phyloP scores from a whole-genome alignment of 2,797 vertebrate genomes.

The Adrianichthys oophorus region DNA sequence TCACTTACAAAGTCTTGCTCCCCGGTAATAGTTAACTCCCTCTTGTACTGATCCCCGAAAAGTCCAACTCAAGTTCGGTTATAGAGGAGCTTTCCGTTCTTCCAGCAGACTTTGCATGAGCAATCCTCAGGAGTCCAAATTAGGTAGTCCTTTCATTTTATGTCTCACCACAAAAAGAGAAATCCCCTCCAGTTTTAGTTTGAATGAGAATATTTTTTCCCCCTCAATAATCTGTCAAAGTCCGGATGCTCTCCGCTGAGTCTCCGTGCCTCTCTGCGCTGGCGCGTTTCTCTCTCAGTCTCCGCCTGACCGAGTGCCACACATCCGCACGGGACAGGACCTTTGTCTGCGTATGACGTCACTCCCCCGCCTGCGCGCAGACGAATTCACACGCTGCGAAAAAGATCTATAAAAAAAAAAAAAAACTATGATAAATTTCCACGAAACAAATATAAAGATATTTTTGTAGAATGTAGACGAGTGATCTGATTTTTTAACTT shows the following conservation, averaged over 20 bases:
- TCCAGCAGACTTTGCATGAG: slow-evolving; percentile 34
- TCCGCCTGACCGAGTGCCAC: slow-evolving; percentile 25
- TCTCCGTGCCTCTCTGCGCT: slow-evolving; percentile 61
- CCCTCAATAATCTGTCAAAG: slow-evolving; percentile 21
- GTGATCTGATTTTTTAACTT: too few relatives aligned
- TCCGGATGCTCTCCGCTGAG: slow-evolving; percentile 43
- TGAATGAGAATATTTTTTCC: not conserved
- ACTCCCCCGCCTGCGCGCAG: slow-evolving; percentile 25
- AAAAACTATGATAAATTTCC: too few relatives aligned
- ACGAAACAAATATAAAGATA: too few relatives aligned
- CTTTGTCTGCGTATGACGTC: slow-evolving; percentile 68
- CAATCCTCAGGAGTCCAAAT: slow-evolving; percentile 47
- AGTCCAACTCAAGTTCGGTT: slow-evolving; percentile 44
- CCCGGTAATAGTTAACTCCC: slow-evolving; percentile 50
- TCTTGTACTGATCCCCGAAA: slow-evolving; percentile 39
- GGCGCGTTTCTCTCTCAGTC: slow-evolving; percentile 35
- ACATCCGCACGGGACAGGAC: slow-evolving; percentile 50
- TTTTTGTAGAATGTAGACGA: too few relatives aligned
- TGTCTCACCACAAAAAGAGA: slow-evolving; percentile 33
- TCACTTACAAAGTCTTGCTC: slow-evolving; percentile 54
- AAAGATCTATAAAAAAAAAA: too few relatives aligned
- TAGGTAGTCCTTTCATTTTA: slow-evolving; percentile 67
- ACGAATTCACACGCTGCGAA: not conserved
- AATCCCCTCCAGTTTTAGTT: not conserved
- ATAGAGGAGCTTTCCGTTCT: slow-evolving; percentile 35